Conservation (phyloP, 2,888 invertebrate species). For the Brenthis daphne region DNA sequence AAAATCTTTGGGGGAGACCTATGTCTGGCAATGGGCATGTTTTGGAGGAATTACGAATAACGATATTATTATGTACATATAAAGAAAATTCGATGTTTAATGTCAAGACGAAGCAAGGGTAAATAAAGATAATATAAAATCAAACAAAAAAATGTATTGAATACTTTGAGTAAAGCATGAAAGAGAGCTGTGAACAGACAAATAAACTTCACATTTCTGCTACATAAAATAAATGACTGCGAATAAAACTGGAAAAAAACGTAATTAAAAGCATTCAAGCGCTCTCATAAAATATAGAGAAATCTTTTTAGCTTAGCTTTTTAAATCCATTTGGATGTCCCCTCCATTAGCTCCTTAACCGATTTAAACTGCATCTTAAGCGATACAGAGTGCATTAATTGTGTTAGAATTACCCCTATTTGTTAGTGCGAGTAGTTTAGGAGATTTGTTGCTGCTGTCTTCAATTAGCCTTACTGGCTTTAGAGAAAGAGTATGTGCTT, state of each 20-base stretch:
- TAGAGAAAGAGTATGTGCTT: background rate
- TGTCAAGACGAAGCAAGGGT: no score
- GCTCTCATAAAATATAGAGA: constrained; percentile 24
- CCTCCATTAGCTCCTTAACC: constrained; percentile 46
- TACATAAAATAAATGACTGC: background rate
- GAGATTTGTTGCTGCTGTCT: constrained; percentile 47
- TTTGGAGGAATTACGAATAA: no score
- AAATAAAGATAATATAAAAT: no score
- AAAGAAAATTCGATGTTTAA: no score
- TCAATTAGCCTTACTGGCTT: constrained; percentile 38
- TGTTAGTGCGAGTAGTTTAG: constrained; percentile 56
- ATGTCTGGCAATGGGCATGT: no score
- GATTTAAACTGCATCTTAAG: constrained; percentile 53
- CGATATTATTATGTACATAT: no score
- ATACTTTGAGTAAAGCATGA: background rate
- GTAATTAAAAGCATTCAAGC: constrained; percentile 20
- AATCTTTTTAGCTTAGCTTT: constrained; percentile 22
- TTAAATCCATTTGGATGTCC: constrained; percentile 38
- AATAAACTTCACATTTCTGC: background rate
- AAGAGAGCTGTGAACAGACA: no score
- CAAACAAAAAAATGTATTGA: no score
- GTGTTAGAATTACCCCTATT: constrained; percentile 59
- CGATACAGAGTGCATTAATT: constrained; percentile 65
- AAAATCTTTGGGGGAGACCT: no score
- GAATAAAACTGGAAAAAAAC: constrained; percentile 13